Evolutionary conservation across 2,888 invertebrate species (phyloP), one percentile per base, ranked within the genome.

Genomic region (Fissipunctia ypsillon): DNA sequence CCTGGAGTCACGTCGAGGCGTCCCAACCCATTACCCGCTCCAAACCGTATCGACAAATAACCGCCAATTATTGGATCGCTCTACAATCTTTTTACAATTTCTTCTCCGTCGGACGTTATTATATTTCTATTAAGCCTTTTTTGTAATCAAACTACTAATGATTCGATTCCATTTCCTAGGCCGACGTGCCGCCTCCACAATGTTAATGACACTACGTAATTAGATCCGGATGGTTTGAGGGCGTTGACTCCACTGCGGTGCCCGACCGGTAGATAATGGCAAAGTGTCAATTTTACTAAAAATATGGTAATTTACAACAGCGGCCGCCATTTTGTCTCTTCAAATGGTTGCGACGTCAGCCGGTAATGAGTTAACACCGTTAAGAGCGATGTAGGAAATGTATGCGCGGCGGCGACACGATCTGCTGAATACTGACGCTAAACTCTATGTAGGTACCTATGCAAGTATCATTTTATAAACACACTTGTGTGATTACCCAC

Each of bases 71-170:
- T 96, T 96, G 95, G 94, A 94, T 94, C 93, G 95, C 95, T 95
- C 96, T 92, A 96, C 96, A 96, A 96, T 96, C 96, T 96, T 96
- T 96, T 96, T 95, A 96, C 96, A 96, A 96, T 96, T 96, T 96
- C 96, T 95, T 95, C 96, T 94, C 94, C 91, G 91, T 89, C 94
- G 90, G 91, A 91, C 94, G 96, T 96, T 96, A 96, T 96, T 96
- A 96, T 96, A 95, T 96, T 96, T 96, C 96, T 96, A 96, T 96
- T 96, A 96, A 96, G 96, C 95, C 95, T 95, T 96, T 96, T 96
- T 96, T 95, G 95, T 96, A 96, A 96, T 96, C 96, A 95, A 95
- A 96, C 95, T 95, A 94, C 96, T 96, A 96, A 96, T 96, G 96
- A 96, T 96, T 96, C 96, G 96, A 96, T 96, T 95, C 96, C 96